Conservation (phyloP, 2,888 invertebrate genomes). For the Tigriopus californicus region DNA sequence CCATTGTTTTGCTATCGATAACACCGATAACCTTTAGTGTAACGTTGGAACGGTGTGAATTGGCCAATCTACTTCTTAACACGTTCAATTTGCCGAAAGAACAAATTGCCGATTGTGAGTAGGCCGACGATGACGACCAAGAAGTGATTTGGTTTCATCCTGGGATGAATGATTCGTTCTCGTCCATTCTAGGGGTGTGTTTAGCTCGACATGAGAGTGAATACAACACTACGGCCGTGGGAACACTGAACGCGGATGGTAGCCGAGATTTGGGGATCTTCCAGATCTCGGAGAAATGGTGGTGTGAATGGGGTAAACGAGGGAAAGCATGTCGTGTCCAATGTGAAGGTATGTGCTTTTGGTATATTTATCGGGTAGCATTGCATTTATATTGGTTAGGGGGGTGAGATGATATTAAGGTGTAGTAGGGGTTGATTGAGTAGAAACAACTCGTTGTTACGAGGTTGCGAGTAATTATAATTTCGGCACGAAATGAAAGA, state of each 20-base stretch:
- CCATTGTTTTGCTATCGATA: not conserved
- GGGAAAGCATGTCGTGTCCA: not conserved
- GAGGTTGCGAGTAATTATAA: too few relatives aligned
- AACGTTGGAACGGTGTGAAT: not conserved
- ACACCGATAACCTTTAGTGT: not conserved
- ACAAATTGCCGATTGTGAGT: not conserved
- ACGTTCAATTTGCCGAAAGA: not conserved
- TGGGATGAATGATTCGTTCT: not conserved
- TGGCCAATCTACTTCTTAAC: not conserved
- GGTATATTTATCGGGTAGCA: too few relatives aligned
- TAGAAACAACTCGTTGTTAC: too few relatives aligned
- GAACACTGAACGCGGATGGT: constrained; percentile 19
- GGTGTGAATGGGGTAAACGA: constrained; percentile 17
- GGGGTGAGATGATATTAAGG: too few relatives aligned
- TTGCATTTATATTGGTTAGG: too few relatives aligned
- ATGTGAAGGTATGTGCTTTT: not conserved
- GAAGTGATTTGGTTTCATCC: too few relatives aligned
- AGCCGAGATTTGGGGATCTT: constrained; percentile 21
- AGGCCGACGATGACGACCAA: too few relatives aligned
- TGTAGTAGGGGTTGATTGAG: too few relatives aligned
- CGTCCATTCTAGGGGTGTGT: constrained; percentile 2
- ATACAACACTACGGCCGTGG: constrained; percentile 20
- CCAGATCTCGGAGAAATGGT: constrained; percentile 20
- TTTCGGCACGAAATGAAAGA: too few relatives aligned
- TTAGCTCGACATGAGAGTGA: not conserved